Percentiles rank a stretch among this genome's conserved stretches.
Conservation (phyloP, 2,113 vertebrate species). For the Edolisoma coerulescens region DNA sequence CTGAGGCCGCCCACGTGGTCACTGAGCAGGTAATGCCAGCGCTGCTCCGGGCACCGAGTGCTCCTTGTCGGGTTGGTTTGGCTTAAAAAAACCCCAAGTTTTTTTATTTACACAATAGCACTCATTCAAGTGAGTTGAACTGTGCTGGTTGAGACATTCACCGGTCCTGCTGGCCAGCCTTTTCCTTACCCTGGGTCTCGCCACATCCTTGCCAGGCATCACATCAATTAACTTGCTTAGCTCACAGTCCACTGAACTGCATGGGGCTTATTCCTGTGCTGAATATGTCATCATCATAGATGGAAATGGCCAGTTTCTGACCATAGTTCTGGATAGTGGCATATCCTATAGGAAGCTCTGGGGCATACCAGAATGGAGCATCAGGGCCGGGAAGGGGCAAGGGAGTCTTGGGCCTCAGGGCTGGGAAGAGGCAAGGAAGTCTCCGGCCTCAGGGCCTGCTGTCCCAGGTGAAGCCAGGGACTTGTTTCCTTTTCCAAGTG, state of each 20-base stretch:
- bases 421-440: not conserved
- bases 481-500: not conserved
- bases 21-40: conserved; percentile 85
- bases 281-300: not conserved
- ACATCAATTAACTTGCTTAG: not conserved
- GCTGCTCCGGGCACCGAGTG: not conserved
- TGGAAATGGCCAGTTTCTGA: not conserved
- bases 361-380: not conserved
- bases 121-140: not conserved
- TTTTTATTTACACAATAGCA: not conserved
- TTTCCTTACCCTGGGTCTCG: not conserved
- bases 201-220: not conserved
- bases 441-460: accelerated
- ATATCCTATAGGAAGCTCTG: not conserved
- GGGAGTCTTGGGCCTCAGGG: not conserved
- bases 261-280: not conserved
- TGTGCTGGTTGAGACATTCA: not conserved
- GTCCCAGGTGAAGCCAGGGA: not conserved
- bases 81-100: accelerated
- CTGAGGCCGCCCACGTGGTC: conserved; percentile 89
- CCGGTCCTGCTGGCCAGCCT: too few relatives aligned
- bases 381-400: not conserved
- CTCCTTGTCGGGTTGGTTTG: not conserved
- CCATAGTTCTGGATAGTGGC: not conserved
- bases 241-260: not conserved